Conservation (phyloP, 2,888 invertebrate species). For the Diarsia mendica region DNA sequence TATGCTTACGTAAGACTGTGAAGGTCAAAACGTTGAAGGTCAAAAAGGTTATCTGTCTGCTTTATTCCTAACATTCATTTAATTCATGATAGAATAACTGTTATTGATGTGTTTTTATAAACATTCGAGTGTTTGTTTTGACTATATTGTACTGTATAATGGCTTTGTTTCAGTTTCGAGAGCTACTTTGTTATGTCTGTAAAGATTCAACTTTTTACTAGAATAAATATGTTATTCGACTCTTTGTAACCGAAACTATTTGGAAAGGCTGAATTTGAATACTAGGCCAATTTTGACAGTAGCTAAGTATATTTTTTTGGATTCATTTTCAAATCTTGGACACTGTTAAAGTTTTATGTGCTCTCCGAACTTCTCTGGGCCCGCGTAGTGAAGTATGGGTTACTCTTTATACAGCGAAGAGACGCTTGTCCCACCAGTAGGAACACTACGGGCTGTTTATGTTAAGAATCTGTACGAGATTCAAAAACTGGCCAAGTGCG, state of each 20-base stretch:
- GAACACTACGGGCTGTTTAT: not conserved
- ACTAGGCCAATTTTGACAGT: not conserved
- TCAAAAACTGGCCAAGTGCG: no score
- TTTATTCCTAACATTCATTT: constrained; percentile 9
- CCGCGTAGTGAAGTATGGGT: not conserved
- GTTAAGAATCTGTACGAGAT: not conserved
- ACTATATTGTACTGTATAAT: not conserved
- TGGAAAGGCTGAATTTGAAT: not conserved
- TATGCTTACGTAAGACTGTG: not conserved
- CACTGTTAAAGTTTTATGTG: not conserved
- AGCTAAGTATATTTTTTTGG: not conserved
- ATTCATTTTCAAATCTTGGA: no score
- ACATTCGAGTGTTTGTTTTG: not conserved
- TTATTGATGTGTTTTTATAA: constrained; percentile 20
- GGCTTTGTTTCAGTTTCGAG: not conserved
- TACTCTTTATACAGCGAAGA: not conserved
- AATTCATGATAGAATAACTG: constrained; percentile 21
- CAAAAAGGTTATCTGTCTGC: constrained; percentile 8
- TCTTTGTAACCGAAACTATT: not conserved
- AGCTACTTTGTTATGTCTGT: constrained; percentile 10
- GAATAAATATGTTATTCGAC: not conserved
- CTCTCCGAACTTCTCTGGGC: not conserved
- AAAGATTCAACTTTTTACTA: not conserved
- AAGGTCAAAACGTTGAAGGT: constrained; percentile 8
- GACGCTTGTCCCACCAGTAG: not conserved